Evolutionary conservation across 35 echinoderm and acorn worm species (phyloP).

Genomic region (Anneissia japonica): DNA sequence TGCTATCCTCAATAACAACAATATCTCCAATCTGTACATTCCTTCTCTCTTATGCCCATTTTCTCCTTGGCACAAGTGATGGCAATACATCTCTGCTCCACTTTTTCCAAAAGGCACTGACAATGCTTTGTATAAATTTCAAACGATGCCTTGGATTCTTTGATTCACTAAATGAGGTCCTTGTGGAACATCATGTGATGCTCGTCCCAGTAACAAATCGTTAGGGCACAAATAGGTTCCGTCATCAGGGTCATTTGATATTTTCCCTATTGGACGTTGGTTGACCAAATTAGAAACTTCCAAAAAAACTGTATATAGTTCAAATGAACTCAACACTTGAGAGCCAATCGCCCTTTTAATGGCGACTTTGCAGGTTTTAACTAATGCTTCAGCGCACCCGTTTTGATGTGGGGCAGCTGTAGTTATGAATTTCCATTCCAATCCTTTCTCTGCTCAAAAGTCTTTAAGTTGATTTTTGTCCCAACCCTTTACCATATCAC

Average conservation of each 20-base stretch:
- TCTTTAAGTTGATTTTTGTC: conserved; percentile 36
- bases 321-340: conserved; percentile 24
- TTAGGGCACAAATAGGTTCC: conserved; percentile 41
- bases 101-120: conserved; percentile 41
- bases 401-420: conserved; percentile 51
- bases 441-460: conserved; percentile 47
- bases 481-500: conserved; percentile 47
- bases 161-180: conserved; percentile 21
- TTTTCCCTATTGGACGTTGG: conserved; percentile 45
- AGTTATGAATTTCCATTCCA: conserved; percentile 48
- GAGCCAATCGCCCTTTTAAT: conserved; percentile 41
- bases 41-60: conserved; percentile 32
- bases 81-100: conserved; percentile 47
- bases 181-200: conserved; percentile 28
- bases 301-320: conserved; percentile 40
- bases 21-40: conserved; percentile 43
- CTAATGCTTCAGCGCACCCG: conserved; percentile 41
- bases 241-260: conserved; percentile 46
- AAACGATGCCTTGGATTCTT: conserved; percentile 5
- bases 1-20: conserved; percentile 34
- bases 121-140: conserved; percentile 62
- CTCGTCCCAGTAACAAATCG: conserved; percentile 44
- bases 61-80: conserved; percentile 32
- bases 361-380: conserved; percentile 48
- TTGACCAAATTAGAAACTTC: conserved; percentile 43